phyloP scores from a whole-genome alignment of 2,797 vertebrate species.

The Eremophila alpestris region DNA sequence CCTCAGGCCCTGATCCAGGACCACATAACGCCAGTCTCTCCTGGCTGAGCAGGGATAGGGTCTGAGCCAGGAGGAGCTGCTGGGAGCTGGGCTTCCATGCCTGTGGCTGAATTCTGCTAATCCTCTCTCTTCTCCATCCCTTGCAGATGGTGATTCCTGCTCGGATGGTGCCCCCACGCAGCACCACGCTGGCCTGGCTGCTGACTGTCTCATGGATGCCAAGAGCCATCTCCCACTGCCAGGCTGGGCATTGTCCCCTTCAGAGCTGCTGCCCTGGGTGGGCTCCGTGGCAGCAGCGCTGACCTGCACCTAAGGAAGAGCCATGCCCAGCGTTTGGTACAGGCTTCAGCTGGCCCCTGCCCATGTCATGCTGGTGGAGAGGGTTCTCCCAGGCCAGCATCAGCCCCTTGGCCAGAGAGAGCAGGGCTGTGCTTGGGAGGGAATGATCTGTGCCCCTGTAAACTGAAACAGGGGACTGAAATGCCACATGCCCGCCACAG shows the following conservation, averaged over 20 bases:
- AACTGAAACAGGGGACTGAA: background rate
- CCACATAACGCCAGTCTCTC: accelerated
- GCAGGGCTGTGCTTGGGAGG: background rate
- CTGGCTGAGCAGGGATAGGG: background rate
- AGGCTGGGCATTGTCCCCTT: background rate
- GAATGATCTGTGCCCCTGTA: background rate
- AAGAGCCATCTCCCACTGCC: background rate
- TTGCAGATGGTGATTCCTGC: background rate
- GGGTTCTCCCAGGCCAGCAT: background rate
- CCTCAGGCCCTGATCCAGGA: background rate
- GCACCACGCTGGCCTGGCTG: background rate
- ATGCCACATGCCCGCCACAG: background rate
- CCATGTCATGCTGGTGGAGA: background rate
- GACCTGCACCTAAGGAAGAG: background rate
- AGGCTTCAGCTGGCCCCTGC: background rate
- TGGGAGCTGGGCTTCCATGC: background rate
- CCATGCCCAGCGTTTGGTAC: accelerated
- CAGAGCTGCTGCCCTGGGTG: background rate
- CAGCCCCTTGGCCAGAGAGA: background rate
- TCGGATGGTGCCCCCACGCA: accelerated
- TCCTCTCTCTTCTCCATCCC: background rate
- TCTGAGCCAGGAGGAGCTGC: background rate
- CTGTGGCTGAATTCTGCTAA: background rate
- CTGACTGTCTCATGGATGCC: background rate
- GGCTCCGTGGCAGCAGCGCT: background rate